A percentile compares a stretch with the other conserved stretches of the same genome.
phyloP scores from a whole-genome alignment of 2,113 vertebrate genomes.

The Etheostoma cragini region DNA sequence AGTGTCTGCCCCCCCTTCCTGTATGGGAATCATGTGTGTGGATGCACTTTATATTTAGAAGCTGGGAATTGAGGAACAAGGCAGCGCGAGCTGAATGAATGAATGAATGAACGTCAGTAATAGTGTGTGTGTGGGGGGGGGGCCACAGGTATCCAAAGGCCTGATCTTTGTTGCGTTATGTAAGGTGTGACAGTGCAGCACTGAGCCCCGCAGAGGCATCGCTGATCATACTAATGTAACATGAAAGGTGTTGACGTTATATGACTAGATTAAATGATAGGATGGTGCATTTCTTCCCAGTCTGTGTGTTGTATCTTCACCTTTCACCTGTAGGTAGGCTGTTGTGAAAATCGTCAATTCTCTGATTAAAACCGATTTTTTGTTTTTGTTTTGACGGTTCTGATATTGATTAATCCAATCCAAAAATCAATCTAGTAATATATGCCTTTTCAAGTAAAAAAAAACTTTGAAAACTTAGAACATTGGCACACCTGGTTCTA shows the following conservation, averaged over 20 bases:
- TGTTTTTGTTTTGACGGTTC: too few relatives aligned
- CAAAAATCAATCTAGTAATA: too few relatives aligned
- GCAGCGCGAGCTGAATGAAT: background rate
- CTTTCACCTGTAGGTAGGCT: background rate
- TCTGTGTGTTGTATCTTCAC: background rate
- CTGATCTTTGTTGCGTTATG: conserved; percentile 12
- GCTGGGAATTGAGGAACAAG: conserved; percentile 31
- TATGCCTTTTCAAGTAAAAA: too few relatives aligned
- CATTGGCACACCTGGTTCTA: too few relatives aligned
- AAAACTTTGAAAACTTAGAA: too few relatives aligned
- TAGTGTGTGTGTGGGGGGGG: conserved; percentile 13
- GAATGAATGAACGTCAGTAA: conserved; percentile 1
- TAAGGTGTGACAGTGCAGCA: conserved; percentile 23
- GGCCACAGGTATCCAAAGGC: conserved; percentile 7
- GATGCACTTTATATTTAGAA: conserved; percentile 17
- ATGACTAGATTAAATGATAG: too few relatives aligned
- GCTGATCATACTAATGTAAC: background rate
- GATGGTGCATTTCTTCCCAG: background rate
- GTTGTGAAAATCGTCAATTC: too few relatives aligned
- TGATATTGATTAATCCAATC: too few relatives aligned
- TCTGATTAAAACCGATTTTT: too few relatives aligned
- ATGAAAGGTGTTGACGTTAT: background rate
- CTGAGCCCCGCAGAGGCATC: background rate
- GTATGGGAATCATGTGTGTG: background rate
- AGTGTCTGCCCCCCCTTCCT: background rate